A percentile compares a stretch with the other conserved stretches of the same genome.
These are phyloP conservation scores for Perca flavescens DNA, from an alignment of 2,113 vertebrate genomes.

Conservation along the genomic window DNA sequence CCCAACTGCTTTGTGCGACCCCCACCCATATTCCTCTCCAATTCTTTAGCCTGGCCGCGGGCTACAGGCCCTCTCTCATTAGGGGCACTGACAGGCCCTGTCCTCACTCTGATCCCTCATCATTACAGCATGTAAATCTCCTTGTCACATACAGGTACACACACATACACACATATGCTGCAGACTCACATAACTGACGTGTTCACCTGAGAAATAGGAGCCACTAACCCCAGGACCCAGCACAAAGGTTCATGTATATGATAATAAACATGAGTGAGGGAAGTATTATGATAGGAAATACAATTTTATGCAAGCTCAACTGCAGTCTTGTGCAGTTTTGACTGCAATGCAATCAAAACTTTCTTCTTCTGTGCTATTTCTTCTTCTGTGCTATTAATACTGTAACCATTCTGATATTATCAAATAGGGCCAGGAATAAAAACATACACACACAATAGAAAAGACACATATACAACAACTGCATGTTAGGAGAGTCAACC, in stretches of 20 bases:
- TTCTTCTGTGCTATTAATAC: conserved; percentile 10
- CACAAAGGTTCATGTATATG: conserved; percentile 39
- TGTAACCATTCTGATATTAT: conserved; percentile 9
- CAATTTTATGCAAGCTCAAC: conserved; percentile 17
- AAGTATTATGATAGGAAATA: conserved; percentile 27
- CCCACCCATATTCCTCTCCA: conserved; percentile 60
- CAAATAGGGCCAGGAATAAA: conserved; percentile 22
- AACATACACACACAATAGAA: conserved; percentile 43
- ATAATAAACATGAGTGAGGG: conserved; percentile 32
- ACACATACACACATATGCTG: conserved; percentile 40
- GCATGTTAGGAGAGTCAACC: conserved; percentile 51
- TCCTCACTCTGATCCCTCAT: conserved; percentile 84
- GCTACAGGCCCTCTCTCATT: conserved; percentile 81
- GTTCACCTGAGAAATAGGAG: conserved; percentile 66
- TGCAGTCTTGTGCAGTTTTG: neutral
- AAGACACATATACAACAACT: conserved; percentile 41
- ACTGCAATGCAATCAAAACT: conserved; percentile 24
- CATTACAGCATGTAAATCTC: conserved; percentile 88
- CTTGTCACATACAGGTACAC: conserved; percentile 72
- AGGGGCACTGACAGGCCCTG: conserved; percentile 83
- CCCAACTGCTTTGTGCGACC: conserved; percentile 36
- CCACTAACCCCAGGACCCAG: conserved; percentile 48
- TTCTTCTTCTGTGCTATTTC: conserved; percentile 5
- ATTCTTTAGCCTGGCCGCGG: conserved; percentile 71
- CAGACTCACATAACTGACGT: conserved; percentile 36